Conservation (phyloP, 1,140 invertebrate species). For the Periplaneta americana region DNA sequence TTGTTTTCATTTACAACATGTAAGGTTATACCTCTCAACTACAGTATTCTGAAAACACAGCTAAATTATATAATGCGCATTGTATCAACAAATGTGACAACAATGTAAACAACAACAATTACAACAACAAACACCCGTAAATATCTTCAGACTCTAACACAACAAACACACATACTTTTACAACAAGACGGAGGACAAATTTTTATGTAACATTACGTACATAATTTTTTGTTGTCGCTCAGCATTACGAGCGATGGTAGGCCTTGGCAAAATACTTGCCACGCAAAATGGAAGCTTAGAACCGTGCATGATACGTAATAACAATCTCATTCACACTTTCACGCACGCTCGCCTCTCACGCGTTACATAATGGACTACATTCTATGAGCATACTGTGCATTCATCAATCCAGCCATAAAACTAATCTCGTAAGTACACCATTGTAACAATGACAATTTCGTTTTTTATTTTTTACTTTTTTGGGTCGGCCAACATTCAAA, state of each 20-base stretch:
- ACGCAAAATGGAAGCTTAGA: conserved; percentile 17
- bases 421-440: neutral
- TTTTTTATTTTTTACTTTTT: neutral
- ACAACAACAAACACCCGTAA: conserved; percentile 19
- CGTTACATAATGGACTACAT: neutral
- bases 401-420: neutral
- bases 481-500: neutral
- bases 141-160: conserved; percentile 12
- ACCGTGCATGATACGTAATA: conserved; percentile 16
- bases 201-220: neutral
- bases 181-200: neutral
- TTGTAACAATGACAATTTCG: neutral
- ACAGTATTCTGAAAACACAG: conserved; percentile 8
- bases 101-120: conserved; percentile 7
- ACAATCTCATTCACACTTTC: neutral
- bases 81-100: conserved; percentile 8
- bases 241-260: neutral
- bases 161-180: conserved; percentile 2
- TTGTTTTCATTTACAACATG: neutral
- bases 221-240: neutral
- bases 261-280: conserved; percentile 1
- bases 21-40: conserved; percentile 6
- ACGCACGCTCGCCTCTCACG: neutral
- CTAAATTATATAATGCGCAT: neutral
- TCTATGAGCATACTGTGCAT: neutral